Evolutionary conservation across 2,113 vertebrate species (phyloP).

Genomic region (Stigmatopora nigra): DNA sequence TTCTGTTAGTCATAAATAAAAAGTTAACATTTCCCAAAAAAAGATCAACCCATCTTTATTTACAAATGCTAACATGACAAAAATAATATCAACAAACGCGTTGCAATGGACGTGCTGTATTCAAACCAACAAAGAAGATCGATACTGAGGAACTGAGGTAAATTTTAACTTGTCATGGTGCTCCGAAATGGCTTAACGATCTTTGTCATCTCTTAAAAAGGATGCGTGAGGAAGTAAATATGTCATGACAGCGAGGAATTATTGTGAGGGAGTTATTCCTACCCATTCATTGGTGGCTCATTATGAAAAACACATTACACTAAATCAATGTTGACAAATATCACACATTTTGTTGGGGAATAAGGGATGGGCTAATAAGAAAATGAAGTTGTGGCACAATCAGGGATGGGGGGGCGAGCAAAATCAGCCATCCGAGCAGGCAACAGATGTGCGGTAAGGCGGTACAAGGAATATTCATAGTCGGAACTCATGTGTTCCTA

Average conservation of each 20-base stretch:
- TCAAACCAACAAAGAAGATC: constrained; percentile 11
- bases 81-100: constrained; percentile 16
- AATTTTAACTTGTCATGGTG: constrained; percentile 11
- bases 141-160: constrained; percentile 5
- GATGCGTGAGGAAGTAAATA: not conserved
- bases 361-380: not conserved
- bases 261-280: not conserved
- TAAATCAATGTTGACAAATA: not conserved
- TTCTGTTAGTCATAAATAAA: not conserved
- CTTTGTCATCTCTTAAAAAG: not conserved
- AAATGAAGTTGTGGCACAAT: constrained; percentile 22
- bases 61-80: constrained; percentile 46
- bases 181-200: not conserved
- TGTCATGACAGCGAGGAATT: not conserved
- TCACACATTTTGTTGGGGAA: not conserved
- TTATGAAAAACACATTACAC: not conserved
- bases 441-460: constrained; percentile 38
- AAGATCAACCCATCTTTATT: constrained; percentile 64
- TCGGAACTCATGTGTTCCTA: constrained; percentile 1
- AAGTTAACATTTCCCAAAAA: constrained; percentile 24
- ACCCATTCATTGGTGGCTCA: not conserved
- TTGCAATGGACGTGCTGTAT: not conserved
- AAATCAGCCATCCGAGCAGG: constrained; percentile 30
- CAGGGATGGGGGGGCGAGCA: constrained; percentile 2
- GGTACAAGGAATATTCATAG: constrained; percentile 9